These are phyloP conservation scores for Notolabrus celidotus DNA, from an alignment of 2,797 vertebrate species.

Conservation along the genomic window DNA sequence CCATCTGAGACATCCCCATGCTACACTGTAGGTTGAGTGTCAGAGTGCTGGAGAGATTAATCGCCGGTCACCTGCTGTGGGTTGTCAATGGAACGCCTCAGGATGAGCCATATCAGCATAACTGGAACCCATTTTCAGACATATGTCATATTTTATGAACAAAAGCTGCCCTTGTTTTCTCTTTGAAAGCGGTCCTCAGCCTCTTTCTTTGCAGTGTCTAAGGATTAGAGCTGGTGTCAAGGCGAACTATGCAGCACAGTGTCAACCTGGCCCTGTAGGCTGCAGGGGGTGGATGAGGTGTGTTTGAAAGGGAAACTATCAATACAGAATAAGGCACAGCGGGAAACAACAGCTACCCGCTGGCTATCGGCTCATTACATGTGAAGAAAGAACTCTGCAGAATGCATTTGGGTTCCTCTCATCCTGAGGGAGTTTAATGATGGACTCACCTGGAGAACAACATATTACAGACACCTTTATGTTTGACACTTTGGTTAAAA, in stretches of 20 bases:
- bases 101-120: slow-evolving; percentile 71
- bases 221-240: slow-evolving; percentile 74
- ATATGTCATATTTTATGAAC: slow-evolving; percentile 71
- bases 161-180: slow-evolving; percentile 62
- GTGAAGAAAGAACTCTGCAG: slow-evolving; percentile 67
- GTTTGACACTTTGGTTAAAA: slow-evolving; percentile 25
- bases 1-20: slow-evolving; percentile 46
- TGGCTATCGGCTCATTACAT: slow-evolving; percentile 79
- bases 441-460: slow-evolving; percentile 36
- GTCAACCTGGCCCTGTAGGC: slow-evolving; percentile 56
- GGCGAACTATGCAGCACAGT: slow-evolving; percentile 61
- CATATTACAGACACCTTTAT: slow-evolving; percentile 25
- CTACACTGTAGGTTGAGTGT: slow-evolving; percentile 54
- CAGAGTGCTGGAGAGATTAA: slow-evolving; percentile 72
- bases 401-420: slow-evolving; percentile 56
- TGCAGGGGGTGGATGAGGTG: slow-evolving; percentile 65
- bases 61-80: slow-evolving; percentile 72
- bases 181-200: slow-evolving; percentile 60
- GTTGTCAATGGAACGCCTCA: slow-evolving; percentile 72
- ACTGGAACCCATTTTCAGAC: slow-evolving; percentile 69
- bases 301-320: slow-evolving; percentile 77
- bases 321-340: slow-evolving; percentile 74
- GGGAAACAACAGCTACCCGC: slow-evolving; percentile 75
- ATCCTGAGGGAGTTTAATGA: slow-evolving; percentile 48
- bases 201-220: slow-evolving; percentile 57